Conservation (phyloP, 2,888 invertebrate species). For the Anarsia innoxiella region DNA sequence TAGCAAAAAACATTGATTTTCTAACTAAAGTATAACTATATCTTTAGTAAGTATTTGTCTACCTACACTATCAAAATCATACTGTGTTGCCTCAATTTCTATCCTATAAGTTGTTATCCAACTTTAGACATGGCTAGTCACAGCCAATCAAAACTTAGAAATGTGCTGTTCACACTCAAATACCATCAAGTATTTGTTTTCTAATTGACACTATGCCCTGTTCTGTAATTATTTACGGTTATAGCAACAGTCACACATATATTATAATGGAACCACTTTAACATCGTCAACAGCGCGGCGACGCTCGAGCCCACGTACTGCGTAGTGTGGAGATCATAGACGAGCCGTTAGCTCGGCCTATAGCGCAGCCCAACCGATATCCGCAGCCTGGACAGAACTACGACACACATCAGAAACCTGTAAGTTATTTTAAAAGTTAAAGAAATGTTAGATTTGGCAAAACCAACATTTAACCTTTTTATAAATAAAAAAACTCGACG, state of each 20-base stretch:
- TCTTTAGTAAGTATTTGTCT: too few relatives aligned
- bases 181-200: background rate
- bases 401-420: slow-evolving; percentile 32
- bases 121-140: too few relatives aligned
- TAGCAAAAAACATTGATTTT: background rate
- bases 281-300: background rate
- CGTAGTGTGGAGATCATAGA: slow-evolving; percentile 36
- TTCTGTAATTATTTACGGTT: background rate
- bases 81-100: too few relatives aligned
- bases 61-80: too few relatives aligned
- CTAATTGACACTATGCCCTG: background rate
- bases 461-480: too few relatives aligned
- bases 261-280: background rate
- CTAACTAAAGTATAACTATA: too few relatives aligned
- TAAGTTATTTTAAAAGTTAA: too few relatives aligned
- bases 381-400: slow-evolving; percentile 15
- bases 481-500: too few relatives aligned
- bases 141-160: too few relatives aligned
- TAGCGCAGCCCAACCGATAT: slow-evolving; percentile 19
- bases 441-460: too few relatives aligned
- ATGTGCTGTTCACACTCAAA: background rate
- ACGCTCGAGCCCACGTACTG: slow-evolving; percentile 25
- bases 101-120: too few relatives aligned
- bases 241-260: background rate
- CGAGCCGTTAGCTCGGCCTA: slow-evolving; percentile 15